Percentiles rank a stretch among this genome's conserved stretches.
These are phyloP conservation scores for Temnothorax curvispinosus DNA, from an alignment of 1,140 invertebrate genomes.

Conservation along the genomic window DNA sequence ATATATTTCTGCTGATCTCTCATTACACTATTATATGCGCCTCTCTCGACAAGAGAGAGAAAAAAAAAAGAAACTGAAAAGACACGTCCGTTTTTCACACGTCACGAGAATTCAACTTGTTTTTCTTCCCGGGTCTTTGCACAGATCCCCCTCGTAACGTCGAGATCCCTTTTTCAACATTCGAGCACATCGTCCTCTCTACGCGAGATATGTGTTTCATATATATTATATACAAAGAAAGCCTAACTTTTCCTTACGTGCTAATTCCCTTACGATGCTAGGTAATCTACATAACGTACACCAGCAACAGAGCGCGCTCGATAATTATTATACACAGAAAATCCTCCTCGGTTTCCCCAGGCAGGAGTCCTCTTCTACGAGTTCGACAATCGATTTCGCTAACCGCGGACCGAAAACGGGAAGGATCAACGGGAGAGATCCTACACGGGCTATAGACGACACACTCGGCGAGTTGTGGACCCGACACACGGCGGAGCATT, in stretches of 20 bases:
- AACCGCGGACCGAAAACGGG: not conserved
- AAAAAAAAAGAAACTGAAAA: not conserved
- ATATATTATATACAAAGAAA: slow-evolving; percentile 78
- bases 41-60: not conserved
- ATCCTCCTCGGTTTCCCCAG: slow-evolving; percentile 8
- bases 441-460: not conserved
- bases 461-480: slow-evolving; percentile 43
- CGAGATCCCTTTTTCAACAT: slow-evolving; percentile 73
- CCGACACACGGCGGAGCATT: slow-evolving; percentile 35
- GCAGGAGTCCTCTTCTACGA: not conserved
- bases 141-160: not conserved
- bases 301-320: slow-evolving; percentile 51
- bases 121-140: slow-evolving; percentile 16
- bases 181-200: slow-evolving; percentile 80
- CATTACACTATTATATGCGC: slow-evolving; percentile 23
- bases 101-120: not conserved
- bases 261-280: slow-evolving; percentile 64
- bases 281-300: slow-evolving; percentile 78
- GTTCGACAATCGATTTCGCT: slow-evolving; percentile 33
- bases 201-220: slow-evolving; percentile 83
- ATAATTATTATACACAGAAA: slow-evolving; percentile 51
- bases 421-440: slow-evolving; percentile 24
- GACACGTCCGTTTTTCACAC: too few relatives aligned
- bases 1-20: slow-evolving; percentile 27
- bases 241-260: slow-evolving; percentile 67